phyloP scores from a whole-genome alignment of 2,888 invertebrate species.

The Ormyrus labotus region DNA sequence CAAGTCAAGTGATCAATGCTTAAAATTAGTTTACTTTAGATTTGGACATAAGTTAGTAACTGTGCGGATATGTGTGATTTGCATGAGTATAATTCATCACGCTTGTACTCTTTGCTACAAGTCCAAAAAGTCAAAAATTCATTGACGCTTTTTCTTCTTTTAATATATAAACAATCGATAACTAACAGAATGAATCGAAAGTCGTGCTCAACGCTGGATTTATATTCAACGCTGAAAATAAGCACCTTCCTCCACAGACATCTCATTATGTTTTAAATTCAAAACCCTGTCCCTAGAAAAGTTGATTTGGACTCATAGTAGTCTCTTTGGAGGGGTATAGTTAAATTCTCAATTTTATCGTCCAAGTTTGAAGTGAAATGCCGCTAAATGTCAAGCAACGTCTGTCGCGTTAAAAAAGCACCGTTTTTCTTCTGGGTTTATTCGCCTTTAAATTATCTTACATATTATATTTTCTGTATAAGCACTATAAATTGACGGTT shows the following conservation, averaged over 20 bases:
- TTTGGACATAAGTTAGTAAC: conserved; percentile 52
- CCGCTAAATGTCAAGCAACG: conserved; percentile 62
- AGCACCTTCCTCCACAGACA: conserved; percentile 48
- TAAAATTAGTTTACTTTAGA: conserved; percentile 60
- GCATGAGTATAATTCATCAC: conserved; percentile 64
- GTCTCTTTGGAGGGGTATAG: conserved; percentile 68
- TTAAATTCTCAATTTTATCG: conserved; percentile 69
- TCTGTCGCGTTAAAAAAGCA: conserved; percentile 46
- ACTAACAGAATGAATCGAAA: conserved; percentile 53
- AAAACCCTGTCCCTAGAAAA: conserved; percentile 68
- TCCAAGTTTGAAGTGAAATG: conserved; percentile 69
- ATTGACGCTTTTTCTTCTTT: conserved; percentile 46
- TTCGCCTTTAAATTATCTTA: conserved; percentile 52
- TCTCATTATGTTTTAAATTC: conserved; percentile 57
- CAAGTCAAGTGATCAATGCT: conserved; percentile 39
- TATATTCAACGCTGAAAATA: conserved; percentile 46
- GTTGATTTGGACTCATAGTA: conserved; percentile 68
- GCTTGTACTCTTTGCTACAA: conserved; percentile 68
- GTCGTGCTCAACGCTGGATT: conserved; percentile 38
- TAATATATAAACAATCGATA: conserved; percentile 54
- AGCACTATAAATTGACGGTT: conserved; percentile 50
- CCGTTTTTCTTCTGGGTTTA: conserved; percentile 30
- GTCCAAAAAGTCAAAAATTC: conserved; percentile 67
- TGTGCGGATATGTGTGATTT: conserved; percentile 70
- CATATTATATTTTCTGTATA: conserved; percentile 39